Conservation (phyloP, 2,888 invertebrate genomes). For the Ryuthela nishihirai region DNA sequence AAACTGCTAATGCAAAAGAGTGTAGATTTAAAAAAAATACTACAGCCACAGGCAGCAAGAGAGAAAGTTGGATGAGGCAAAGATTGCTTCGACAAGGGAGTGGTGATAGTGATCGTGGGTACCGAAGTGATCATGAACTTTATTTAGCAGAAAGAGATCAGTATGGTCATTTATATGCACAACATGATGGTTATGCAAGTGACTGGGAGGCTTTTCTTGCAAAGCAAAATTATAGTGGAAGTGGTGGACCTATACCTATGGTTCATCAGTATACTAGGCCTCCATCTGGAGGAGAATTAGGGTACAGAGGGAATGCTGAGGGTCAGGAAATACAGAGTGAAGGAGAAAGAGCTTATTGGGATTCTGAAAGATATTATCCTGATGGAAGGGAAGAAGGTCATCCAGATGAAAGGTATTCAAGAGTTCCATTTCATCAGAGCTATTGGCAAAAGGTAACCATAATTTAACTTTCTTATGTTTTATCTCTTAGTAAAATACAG, state of each 20-base stretch:
- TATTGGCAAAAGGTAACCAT: constrained; percentile 34
- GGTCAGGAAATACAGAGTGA: constrained; percentile 35
- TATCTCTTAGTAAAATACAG: too few relatives aligned
- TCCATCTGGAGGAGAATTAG: too few relatives aligned
- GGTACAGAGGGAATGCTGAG: constrained; percentile 30
- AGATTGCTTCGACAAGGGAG: constrained; percentile 22
- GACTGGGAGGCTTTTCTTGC: constrained; percentile 38
- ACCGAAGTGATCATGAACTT: constrained; percentile 37
- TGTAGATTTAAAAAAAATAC: constrained; percentile 26
- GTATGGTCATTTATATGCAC: constrained; percentile 3
- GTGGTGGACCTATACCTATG: not conserved
- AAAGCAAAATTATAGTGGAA: constrained; percentile 16
- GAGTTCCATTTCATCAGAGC: constrained; percentile 8
- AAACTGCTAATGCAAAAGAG: constrained; percentile 12
- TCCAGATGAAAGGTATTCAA: not conserved
- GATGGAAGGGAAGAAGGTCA: not conserved
- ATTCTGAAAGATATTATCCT: not conserved
- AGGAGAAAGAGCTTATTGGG: too few relatives aligned
- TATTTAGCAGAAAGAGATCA: constrained; percentile 31
- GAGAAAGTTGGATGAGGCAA: constrained; percentile 31
- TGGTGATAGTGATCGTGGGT: constrained; percentile 37
- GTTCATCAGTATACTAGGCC: constrained; percentile 10
- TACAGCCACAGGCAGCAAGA: constrained; percentile 9
- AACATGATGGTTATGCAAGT: constrained; percentile 35
- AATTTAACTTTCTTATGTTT: too few relatives aligned